A percentile compares a stretch with the other conserved stretches of the same genome.
Evolutionary conservation across 2,888 invertebrate species (phyloP).

Genomic region (Drosophila atripex): DNA sequence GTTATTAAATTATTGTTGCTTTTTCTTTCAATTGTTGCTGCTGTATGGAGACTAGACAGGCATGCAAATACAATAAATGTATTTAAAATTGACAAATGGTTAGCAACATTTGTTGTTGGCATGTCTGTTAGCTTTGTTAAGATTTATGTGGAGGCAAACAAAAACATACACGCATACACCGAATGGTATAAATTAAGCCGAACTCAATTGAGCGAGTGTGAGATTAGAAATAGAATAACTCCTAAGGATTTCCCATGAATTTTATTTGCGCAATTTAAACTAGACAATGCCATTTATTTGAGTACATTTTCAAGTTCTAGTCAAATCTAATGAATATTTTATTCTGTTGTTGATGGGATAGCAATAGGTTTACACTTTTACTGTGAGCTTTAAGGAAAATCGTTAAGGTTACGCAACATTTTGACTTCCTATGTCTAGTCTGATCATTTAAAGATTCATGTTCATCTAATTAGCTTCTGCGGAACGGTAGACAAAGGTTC

Average conservation of each 20-base stretch:
- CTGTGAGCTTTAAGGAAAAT: background rate
- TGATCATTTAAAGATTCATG: slow-evolving; percentile 35
- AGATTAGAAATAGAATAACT: slow-evolving; percentile 43
- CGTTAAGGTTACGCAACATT: background rate
- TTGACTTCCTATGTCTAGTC: background rate
- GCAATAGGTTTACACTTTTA: background rate
- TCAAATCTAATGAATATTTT: no score
- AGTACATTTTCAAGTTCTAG: background rate
- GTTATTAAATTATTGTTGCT: slow-evolving; percentile 68
- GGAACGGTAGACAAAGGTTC: slow-evolving; percentile 15
- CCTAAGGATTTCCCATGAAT: slow-evolving; percentile 30
- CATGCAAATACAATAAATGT: slow-evolving; percentile 61
- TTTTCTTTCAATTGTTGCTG: slow-evolving; percentile 39
- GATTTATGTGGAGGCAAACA: slow-evolving; percentile 43
- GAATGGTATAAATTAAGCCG: slow-evolving; percentile 42
- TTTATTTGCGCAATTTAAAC: slow-evolving; percentile 18
- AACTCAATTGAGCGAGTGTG: slow-evolving; percentile 47
- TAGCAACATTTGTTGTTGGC: slow-evolving; percentile 49
- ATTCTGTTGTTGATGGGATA: no score
- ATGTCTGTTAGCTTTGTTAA: slow-evolving; percentile 46
- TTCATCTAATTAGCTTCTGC: slow-evolving; percentile 38
- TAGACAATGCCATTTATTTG: slow-evolving; percentile 3
- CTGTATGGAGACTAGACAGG: slow-evolving; percentile 47
- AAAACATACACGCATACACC: slow-evolving; percentile 11
- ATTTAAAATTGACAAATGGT: slow-evolving; percentile 69